Conservation (phyloP, 2,797 vertebrate genomes). For the Catamblyrhynchus diadema region DNA sequence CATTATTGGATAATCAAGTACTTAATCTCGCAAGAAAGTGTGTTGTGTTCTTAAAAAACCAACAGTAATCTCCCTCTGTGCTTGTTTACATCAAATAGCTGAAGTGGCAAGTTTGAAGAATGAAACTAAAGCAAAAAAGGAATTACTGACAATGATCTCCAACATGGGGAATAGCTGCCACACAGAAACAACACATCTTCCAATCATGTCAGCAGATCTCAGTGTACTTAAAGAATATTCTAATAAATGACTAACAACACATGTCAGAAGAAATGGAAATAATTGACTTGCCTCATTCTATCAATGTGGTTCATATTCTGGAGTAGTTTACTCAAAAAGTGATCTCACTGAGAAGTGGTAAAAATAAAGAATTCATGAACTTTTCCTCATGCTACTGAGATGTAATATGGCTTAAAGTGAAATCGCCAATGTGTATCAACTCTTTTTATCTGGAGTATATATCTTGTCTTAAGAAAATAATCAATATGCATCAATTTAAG, state of each 20-base stretch:
- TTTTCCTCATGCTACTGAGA: background rate
- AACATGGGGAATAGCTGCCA: background rate
- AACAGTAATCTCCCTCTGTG: background rate
- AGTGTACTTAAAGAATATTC: background rate
- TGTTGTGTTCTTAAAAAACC: constrained; percentile 25
- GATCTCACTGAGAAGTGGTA: background rate
- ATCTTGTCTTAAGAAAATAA: background rate
- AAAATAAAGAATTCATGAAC: background rate
- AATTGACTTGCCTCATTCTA: background rate
- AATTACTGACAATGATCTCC: background rate
- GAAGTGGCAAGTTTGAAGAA: background rate
- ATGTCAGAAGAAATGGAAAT: background rate
- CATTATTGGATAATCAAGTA: constrained; percentile 14
- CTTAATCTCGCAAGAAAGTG: constrained; percentile 43
- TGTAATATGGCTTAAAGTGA: background rate
- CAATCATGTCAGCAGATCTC: background rate
- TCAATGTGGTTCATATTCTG: background rate
- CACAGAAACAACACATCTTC: background rate
- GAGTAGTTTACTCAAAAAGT: background rate
- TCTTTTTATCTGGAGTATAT: background rate
- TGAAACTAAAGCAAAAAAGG: background rate
- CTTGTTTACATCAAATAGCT: background rate
- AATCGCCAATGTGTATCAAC: background rate
- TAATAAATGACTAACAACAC: background rate
- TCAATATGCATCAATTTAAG: background rate